A percentile compares a stretch with the other conserved stretches of the same genome.
Evolutionary conservation across 2,888 invertebrate species (phyloP).

Genomic region (Dolichomitus sp.): DNA sequence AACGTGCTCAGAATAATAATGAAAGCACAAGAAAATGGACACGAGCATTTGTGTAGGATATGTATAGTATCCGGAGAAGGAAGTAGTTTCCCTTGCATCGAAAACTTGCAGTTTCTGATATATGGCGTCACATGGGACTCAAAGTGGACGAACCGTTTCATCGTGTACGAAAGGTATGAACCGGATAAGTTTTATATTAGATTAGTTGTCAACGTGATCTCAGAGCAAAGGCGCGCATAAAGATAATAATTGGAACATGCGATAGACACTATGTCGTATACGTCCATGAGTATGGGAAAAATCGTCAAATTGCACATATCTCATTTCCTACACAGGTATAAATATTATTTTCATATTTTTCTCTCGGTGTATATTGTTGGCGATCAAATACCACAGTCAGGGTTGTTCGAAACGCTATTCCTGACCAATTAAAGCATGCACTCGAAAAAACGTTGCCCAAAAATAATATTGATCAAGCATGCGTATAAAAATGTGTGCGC

Average conservation of each 20-base stretch:
- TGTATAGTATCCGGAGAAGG: background rate
- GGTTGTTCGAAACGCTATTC: background rate
- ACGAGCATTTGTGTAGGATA: background rate
- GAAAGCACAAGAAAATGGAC: background rate
- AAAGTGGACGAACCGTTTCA: background rate
- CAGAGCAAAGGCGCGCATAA: background rate
- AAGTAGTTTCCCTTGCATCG: background rate
- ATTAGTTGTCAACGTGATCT: background rate
- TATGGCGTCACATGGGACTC: background rate
- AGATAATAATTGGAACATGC: background rate
- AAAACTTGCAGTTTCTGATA: background rate
- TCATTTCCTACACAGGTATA: too few relatives aligned
- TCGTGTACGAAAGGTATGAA: background rate
- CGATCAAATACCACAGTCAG: background rate
- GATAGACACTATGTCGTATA: too few relatives aligned
- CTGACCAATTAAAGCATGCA: background rate
- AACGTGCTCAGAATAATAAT: conserved; percentile 13
- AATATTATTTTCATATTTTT: too few relatives aligned
- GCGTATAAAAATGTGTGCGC: background rate
- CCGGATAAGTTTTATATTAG: background rate
- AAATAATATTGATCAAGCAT: background rate
- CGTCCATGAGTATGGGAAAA: too few relatives aligned
- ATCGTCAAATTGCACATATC: too few relatives aligned
- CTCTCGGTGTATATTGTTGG: too few relatives aligned
- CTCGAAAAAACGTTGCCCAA: background rate